Base-by-base conservation (phyloP, 2,888 invertebrate species). In the Gandaritis pyraliata region DNA sequence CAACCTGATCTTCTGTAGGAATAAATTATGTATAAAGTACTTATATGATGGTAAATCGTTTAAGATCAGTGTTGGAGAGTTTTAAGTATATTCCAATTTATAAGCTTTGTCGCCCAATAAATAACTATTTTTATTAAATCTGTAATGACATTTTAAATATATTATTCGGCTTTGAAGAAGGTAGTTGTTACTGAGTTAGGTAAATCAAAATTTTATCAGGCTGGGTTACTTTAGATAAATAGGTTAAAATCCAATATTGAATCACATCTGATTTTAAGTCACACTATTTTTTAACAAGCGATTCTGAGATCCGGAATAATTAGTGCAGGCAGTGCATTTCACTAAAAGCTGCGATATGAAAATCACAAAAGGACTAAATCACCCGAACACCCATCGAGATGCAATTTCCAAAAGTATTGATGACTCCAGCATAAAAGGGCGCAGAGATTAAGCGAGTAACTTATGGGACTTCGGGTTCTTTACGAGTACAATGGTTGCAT, bases 391-490 rank as follows among this genome's bases (percentile, higher is more conserved):
- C 64, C 69, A 67, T 78, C 65, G 74, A 76, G 76, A 73, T 82
- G 80, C 79, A 80, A 80, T 85, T 81, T 82, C 79, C 77, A 76
- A 85, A 86, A 87, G 83, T 87, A 88, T 84, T 87, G 87, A 86
- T 82, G 83, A 82, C 79, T 78, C 65, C 70, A 80, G 80, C 83
- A 86, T 81, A 86, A 86, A 86, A 79, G 78, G 78, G 74, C 55
- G 78, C 77, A 76, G 80, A 85, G 84, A 89, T 88, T 87, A 87
- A 86, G 82, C 77, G 78, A 82, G 82, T 83, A 83, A 88, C 86
- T 88, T 87, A 80, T 75, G 76, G 72, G 84, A 82, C 82, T 87
- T 87, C 85, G 70, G 80, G 80, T 80, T 80, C 82, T 68, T n/a
- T 78, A 84, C 33, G 33, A 33, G 3, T 33, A 33, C 85, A 87